Base-by-base conservation (phyloP, 2,888 invertebrate genomes). In the Oxytorus armatus region DNA sequence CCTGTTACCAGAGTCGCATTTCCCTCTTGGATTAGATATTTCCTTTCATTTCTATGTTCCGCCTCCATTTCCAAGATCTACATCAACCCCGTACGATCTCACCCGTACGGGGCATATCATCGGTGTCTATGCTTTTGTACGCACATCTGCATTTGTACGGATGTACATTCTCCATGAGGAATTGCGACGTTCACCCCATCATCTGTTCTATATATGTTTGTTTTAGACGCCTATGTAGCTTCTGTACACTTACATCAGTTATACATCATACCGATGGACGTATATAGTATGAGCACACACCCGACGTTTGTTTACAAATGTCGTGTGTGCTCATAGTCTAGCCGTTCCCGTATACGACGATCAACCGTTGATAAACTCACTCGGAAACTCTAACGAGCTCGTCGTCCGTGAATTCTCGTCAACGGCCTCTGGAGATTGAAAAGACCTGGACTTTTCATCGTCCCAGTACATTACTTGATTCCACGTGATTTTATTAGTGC, bases 301-400 rank as follows among this genome's bases (percentile, higher is more conserved):
- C 10, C 33, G 16, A 18, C 16, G 18, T 44, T 25, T 23, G 29
- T 63, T n/a, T 16, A 18, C n/a, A 49, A 16, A 55, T 16, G 39
- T 11, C 33, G n/a, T 42, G 47, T 49, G 59, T 51, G 8, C 29
- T 68, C 68, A 68, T 23, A 39, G 44, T 68, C 36, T 44, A 51
- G 68, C 73, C 78, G 57, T 5, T 44, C 29, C 5, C 53, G n/a
- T 25, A 18, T 53, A 11, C 4, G 36, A 49, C 49, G 55, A 69
- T 57, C 47, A 25, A 68, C 55, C 74, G 68, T 74, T 79, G 47
- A 74, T 57, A 69, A 79, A 79, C 69, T 73, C 55, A 47, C 49
- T n/a, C n/a, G n/a, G 70, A 55, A 68, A 73, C 68, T 69, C 69
- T 23, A 68, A 73, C 63, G 73, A 68, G 68, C 68, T 77, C 51